Evolutionary conservation across 2,113 vertebrate genomes (phyloP).

Genomic region (Cinclus mexicanus): DNA sequence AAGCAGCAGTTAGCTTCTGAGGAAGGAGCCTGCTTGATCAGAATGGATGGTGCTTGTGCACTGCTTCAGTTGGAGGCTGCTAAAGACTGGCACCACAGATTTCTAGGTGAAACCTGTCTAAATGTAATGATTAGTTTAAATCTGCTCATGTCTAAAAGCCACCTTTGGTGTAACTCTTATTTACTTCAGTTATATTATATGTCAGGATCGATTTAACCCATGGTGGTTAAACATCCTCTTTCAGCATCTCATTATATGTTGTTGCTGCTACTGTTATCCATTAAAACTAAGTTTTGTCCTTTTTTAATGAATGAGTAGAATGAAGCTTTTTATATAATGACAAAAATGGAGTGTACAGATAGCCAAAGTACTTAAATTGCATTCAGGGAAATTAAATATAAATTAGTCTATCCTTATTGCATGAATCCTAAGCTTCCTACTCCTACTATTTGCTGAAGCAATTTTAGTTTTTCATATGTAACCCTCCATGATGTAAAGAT

Average conservation of each 20-base stretch:
- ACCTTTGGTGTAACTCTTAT: conserved; percentile 7
- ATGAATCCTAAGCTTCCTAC: background rate
- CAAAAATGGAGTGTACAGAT: background rate
- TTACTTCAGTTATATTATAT: conserved; percentile 20
- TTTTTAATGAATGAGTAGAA: background rate
- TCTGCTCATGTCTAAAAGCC: conserved; percentile 18
- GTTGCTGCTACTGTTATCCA: background rate
- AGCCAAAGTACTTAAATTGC: conserved; percentile 8
- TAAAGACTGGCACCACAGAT: background rate
- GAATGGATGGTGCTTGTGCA: background rate
- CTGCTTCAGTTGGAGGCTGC: background rate
- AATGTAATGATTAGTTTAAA: conserved; percentile 30
- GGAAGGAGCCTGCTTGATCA: background rate
- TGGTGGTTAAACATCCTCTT: background rate
- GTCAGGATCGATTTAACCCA: conserved; percentile 28
- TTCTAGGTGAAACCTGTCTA: conserved; percentile 1
- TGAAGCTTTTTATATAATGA: background rate
- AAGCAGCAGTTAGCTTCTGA: background rate
- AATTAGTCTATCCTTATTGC: conserved; percentile 18
- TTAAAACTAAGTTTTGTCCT: conserved; percentile 38
- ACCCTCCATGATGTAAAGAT: background rate
- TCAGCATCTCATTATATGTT: conserved; percentile 16
- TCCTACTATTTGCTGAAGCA: background rate
- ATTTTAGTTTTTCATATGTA: background rate
- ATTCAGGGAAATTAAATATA: conserved; percentile 11